Conservation (phyloP, 2,888 invertebrate genomes). For the Synergus gifuensis region DNA sequence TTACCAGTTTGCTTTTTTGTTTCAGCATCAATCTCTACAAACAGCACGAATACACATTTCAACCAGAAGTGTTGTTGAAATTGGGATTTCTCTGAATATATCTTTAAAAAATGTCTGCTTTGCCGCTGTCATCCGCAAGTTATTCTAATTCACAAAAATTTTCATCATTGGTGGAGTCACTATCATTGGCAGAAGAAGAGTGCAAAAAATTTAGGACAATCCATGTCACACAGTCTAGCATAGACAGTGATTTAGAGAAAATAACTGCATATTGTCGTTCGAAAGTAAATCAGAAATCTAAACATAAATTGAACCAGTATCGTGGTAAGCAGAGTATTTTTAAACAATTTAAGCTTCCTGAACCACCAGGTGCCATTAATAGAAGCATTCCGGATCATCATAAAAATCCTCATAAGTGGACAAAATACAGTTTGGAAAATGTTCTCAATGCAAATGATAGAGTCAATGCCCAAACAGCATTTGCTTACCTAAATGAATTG, state of each 20-base stretch:
- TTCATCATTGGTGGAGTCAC: neutral
- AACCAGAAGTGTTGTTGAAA: neutral
- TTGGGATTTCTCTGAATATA: neutral
- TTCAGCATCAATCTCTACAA: too few relatives aligned
- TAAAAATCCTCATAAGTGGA: conserved; percentile 90
- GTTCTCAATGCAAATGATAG: conserved; percentile 86
- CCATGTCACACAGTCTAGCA: neutral
- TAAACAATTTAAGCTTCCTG: conserved; percentile 85
- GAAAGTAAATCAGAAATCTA: conserved; percentile 61
- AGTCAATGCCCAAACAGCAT: conserved; percentile 87
- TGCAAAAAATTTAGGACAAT: neutral
- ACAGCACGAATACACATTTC: too few relatives aligned
- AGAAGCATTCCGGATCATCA: conserved; percentile 79
- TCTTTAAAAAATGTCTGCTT: neutral
- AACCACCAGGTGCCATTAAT: conserved; percentile 76
- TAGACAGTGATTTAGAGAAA: neutral
- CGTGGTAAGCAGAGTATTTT: conserved; percentile 89
- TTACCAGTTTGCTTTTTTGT: too few relatives aligned
- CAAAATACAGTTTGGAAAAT: conserved; percentile 88
- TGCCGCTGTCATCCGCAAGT: neutral
- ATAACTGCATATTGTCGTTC: neutral
- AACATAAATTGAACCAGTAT: conserved; percentile 82
- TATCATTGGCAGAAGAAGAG: neutral
- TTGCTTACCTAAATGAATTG: conserved; percentile 86
- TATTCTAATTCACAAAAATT: neutral